These are phyloP conservation scores for Octonoba sinensis DNA, from an alignment of 2,888 invertebrate species.

Conservation along the genomic window DNA sequence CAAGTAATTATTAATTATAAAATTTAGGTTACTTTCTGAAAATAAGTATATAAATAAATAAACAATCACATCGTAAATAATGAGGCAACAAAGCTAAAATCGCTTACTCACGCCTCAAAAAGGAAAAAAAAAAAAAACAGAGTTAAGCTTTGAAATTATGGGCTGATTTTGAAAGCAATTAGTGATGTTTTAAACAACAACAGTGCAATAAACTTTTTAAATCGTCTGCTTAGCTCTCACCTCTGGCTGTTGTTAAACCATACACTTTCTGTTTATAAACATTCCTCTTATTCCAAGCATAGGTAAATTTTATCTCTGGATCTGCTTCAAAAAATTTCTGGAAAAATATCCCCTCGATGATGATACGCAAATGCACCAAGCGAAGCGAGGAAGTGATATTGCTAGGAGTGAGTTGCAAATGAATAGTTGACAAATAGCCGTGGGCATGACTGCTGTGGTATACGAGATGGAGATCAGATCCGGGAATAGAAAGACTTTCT, in stretches of 20 bases:
- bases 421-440: slow-evolving; percentile 94
- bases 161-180: no score
- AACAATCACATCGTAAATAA: no score
- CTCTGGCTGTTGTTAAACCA: slow-evolving; percentile 93
- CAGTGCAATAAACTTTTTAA: no score
- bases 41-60: no score
- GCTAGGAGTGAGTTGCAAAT: slow-evolving; percentile 89
- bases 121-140: no score
- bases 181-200: no score
- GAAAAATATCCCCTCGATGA: slow-evolving; percentile 93
- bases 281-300: slow-evolving; percentile 96
- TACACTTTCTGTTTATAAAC: slow-evolving; percentile 96
- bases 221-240: slow-evolving; percentile 65
- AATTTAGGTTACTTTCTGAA: no score
- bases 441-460: slow-evolving; percentile 96
- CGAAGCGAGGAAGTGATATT: slow-evolving; percentile 83
- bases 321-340: slow-evolving; percentile 95
- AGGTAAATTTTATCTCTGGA: slow-evolving; percentile 95
- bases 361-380: slow-evolving; percentile 91
- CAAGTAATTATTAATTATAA: no score
- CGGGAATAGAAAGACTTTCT: slow-evolving; percentile 93
- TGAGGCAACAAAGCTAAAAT: no score
- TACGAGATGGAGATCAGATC: slow-evolving; percentile 91
- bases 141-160: no score
- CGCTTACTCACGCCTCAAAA: no score